Percentiles rank a stretch among this genome's conserved stretches.
Evolutionary conservation across 2,888 invertebrate species (phyloP).

Genomic region (Eupithecia subumbrata): DNA sequence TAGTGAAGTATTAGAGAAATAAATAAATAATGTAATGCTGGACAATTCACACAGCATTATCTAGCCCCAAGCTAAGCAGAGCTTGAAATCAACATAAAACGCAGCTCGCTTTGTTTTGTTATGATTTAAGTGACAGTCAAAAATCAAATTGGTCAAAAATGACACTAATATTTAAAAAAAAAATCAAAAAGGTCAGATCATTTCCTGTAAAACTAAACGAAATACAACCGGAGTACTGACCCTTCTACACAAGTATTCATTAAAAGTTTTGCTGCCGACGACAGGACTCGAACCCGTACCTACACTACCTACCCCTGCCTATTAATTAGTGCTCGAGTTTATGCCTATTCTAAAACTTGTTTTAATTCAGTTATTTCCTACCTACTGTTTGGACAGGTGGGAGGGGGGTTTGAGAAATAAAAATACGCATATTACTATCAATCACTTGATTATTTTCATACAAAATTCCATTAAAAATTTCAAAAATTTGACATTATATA

Average conservation of each 20-base stretch:
- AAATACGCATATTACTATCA: conserved; percentile 73
- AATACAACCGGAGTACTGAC: background rate
- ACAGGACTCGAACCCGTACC: background rate
- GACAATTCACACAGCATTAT: no score
- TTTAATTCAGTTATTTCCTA: background rate
- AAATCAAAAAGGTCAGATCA: background rate
- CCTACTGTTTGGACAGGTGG: background rate
- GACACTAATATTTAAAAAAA: background rate
- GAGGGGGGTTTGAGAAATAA: conserved; percentile 46
- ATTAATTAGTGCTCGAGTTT: background rate
- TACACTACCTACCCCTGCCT: background rate
- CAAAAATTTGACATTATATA: conserved; percentile 83
- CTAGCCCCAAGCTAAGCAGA: no score
- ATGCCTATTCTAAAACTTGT: background rate
- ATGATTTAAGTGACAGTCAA: background rate
- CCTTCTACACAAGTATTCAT: background rate
- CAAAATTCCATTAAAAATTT: conserved; percentile 84
- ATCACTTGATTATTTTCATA: conserved; percentile 82
- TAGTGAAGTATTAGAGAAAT: background rate
- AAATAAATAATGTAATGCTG: no score
- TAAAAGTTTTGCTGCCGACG: background rate
- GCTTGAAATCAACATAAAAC: background rate
- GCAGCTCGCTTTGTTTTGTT: background rate
- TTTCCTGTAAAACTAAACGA: background rate
- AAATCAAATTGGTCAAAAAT: background rate